Conservation (phyloP, 2,888 invertebrate genomes). For the Thysanoteuthis rhombus region DNA sequence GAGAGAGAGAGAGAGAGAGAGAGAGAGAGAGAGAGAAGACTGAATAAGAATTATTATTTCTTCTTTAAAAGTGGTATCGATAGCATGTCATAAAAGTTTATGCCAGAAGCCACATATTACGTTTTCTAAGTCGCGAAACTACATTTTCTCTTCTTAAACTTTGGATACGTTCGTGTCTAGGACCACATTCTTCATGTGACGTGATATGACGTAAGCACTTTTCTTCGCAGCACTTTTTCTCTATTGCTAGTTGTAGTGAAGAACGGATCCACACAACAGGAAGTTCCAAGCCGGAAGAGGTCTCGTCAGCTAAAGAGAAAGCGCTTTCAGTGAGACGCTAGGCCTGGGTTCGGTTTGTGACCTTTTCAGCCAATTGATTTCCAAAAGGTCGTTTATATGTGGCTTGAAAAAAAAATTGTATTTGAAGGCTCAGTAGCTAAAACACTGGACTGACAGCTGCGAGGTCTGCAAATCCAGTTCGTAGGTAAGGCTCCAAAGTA, state of each 20-base stretch:
- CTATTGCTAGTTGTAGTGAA: not conserved
- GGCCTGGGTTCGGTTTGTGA: not conserved
- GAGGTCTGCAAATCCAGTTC: not conserved
- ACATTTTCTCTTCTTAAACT: not conserved
- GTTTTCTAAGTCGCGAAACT: not conserved
- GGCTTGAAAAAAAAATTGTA: not conserved
- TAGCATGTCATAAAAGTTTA: not conserved
- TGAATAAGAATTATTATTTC: not conserved
- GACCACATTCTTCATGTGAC: not conserved
- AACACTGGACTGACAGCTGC: not conserved
- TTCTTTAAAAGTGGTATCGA: not conserved
- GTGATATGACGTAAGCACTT: not conserved
- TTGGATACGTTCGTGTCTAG: not conserved
- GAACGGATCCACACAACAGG: not conserved
- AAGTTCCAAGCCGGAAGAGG: conserved; percentile 12
- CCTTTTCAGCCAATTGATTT: not conserved
- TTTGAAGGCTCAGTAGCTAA: not conserved
- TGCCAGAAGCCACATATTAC: not conserved
- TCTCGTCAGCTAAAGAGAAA: conserved; percentile 12
- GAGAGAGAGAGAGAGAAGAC: not conserved
- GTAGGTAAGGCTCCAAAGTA: not conserved
- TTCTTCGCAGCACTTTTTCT: not conserved
- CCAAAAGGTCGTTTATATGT: not conserved
- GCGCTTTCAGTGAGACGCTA: not conserved
- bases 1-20: not conserved